phyloP scores from a whole-genome alignment of 2,797 vertebrate genomes.

The Parambassis ranga region DNA sequence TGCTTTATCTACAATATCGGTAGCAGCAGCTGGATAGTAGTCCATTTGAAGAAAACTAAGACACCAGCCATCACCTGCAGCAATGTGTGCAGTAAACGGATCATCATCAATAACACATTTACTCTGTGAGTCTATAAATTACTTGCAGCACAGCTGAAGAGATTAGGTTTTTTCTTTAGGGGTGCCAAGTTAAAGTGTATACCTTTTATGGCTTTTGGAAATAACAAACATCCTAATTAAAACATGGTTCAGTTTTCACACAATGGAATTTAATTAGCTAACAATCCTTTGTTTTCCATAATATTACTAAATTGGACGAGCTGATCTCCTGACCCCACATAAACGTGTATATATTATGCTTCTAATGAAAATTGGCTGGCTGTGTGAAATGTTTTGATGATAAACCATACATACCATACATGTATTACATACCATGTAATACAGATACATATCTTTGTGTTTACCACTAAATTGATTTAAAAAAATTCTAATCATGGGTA shows the following conservation, averaged over 20 bases:
- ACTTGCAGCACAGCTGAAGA: background rate
- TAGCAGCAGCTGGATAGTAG: background rate
- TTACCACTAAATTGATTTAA: too few relatives aligned
- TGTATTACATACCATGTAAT: too few relatives aligned
- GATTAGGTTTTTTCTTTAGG: background rate
- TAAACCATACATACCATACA: too few relatives aligned
- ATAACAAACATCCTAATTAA: slow-evolving; percentile 9
- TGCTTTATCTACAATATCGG: slow-evolving; percentile 35
- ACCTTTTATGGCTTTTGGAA: slow-evolving; percentile 23
- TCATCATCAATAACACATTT: slow-evolving; percentile 1
- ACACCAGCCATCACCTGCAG: slow-evolving; percentile 33
- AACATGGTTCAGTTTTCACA: background rate
- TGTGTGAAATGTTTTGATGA: too few relatives aligned
- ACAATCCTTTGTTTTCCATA: background rate
- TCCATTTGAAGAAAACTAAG: slow-evolving; percentile 6
- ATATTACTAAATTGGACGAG: background rate
- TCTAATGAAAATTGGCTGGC: background rate
- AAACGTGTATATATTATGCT: background rate
- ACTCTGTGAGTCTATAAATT: background rate
- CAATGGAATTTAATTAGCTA: slow-evolving; percentile 7
- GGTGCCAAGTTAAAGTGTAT: slow-evolving; percentile 19
- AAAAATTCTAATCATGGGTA: too few relatives aligned
- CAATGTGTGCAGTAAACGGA: background rate
- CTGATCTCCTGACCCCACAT: background rate
- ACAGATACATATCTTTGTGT: too few relatives aligned